Conservation (phyloP, 2,797 vertebrate species). For the Otus scops region DNA sequence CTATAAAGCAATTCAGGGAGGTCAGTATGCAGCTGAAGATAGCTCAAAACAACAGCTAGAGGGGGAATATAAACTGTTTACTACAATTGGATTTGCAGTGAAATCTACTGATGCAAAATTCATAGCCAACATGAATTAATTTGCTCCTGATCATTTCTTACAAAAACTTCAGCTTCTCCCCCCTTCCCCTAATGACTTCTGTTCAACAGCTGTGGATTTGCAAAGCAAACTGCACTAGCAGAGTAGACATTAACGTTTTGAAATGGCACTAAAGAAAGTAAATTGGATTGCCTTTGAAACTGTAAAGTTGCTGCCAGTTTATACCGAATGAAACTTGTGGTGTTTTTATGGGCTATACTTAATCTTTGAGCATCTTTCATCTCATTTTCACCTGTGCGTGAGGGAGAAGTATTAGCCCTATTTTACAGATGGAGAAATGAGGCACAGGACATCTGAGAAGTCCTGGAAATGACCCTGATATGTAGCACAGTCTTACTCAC, state of each 20-base stretch:
- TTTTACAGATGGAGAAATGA: background rate
- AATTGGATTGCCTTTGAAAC: background rate
- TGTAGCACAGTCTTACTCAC: background rate
- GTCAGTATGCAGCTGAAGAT: background rate
- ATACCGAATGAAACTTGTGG: background rate
- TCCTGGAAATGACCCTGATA: background rate
- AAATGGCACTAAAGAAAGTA: background rate
- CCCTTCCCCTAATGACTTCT: background rate
- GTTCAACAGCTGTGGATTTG: background rate
- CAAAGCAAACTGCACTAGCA: background rate
- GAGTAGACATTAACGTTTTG: background rate
- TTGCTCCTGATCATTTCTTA: slow-evolving; percentile 1
- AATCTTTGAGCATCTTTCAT: background rate
- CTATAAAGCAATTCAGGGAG: background rate
- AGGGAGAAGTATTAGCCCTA: background rate
- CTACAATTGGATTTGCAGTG: background rate
- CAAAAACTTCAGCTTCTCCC: background rate
- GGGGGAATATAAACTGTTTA: background rate
- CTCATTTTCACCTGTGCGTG: background rate
- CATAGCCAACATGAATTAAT: background rate
- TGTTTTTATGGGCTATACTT: background rate
- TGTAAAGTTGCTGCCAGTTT: background rate
- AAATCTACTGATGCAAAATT: slow-evolving; percentile 16
- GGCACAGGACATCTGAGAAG: background rate
- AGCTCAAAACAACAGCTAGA: slow-evolving; percentile 9